These are phyloP conservation scores for Phylloscopus trochiloides DNA, from an alignment of 2,113 vertebrate species.

Conservation along the genomic window DNA sequence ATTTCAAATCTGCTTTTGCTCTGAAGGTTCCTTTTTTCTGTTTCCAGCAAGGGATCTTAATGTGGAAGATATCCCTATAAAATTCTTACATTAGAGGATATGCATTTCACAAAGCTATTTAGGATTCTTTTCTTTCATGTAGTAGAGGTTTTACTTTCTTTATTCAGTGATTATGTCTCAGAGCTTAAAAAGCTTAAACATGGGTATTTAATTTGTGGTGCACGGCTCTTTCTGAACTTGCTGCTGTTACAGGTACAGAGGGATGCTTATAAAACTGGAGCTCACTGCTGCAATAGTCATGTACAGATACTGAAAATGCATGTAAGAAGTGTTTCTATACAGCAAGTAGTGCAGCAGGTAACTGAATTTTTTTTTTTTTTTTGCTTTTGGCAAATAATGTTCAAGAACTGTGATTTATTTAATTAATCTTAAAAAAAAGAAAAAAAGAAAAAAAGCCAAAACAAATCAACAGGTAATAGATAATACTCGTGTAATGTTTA, in stretches of 20 bases:
- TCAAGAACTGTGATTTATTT: slow-evolving; percentile 45
- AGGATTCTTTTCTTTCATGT: background rate
- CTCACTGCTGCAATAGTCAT: background rate
- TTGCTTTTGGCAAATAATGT: slow-evolving; percentile 53
- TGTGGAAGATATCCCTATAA: background rate
- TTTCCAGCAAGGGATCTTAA: background rate
- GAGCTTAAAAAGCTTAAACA: background rate
- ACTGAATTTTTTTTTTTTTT: slow-evolving; percentile 10
- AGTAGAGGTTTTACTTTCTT: background rate
- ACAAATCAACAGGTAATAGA: slow-evolving; percentile 18
- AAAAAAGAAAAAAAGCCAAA: background rate
- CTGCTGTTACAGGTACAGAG: background rate
- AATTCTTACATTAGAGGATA: background rate
- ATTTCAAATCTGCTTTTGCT: background rate
- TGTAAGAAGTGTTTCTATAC: background rate
- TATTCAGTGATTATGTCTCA: background rate
- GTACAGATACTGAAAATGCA: background rate
- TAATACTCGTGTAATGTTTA: slow-evolving; percentile 31
- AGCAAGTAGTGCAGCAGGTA: background rate
- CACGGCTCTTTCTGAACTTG: background rate
- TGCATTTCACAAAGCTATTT: background rate
- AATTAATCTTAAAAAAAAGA: background rate
- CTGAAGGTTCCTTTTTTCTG: background rate
- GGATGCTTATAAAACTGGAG: background rate
- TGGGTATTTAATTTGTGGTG: background rate